Evolutionary conservation across 1,140 invertebrate species (phyloP).

Genomic region (Megalopta genalis): DNA sequence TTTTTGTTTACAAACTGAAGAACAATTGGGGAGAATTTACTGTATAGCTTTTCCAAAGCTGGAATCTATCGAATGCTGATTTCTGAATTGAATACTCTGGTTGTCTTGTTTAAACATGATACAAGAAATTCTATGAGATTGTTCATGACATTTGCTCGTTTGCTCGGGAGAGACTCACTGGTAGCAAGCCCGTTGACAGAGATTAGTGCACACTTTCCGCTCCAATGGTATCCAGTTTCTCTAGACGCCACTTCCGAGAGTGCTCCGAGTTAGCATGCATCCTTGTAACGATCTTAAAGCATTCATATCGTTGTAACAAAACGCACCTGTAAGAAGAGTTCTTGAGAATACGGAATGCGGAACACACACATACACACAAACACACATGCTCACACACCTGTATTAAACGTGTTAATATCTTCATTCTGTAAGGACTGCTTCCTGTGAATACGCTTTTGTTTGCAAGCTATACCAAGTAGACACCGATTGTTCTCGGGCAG

Average conservation of each 20-base stretch:
- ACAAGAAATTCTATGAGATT: not conserved
- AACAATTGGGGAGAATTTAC: too few relatives aligned
- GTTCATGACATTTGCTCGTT: conserved; percentile 1
- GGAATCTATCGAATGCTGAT: too few relatives aligned
- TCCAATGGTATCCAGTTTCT: conserved; percentile 44
- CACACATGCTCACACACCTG: not conserved
- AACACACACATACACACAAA: not conserved
- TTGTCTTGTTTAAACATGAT: too few relatives aligned
- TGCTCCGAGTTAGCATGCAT: conserved; percentile 53
- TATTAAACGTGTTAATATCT: conserved; percentile 50
- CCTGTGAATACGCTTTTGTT: conserved; percentile 59
- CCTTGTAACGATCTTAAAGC: conserved; percentile 44
- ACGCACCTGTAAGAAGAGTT: conserved; percentile 51
- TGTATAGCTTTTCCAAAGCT: too few relatives aligned
- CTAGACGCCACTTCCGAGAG: conserved; percentile 45
- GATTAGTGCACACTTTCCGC: conserved; percentile 56
- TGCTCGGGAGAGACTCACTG: conserved; percentile 29
- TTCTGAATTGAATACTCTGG: too few relatives aligned
- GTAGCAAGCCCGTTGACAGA: conserved; percentile 51
- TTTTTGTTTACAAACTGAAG: too few relatives aligned
- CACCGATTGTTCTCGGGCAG: not conserved
- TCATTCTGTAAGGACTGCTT: conserved; percentile 53
- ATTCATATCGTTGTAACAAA: conserved; percentile 44
- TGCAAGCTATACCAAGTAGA: conserved; percentile 44
- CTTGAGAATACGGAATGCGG: conserved; percentile 50